A percentile compares a stretch with the other conserved stretches of the same genome.
These are phyloP conservation scores for Cerceris rybyensis DNA, from an alignment of 2,888 invertebrate genomes.

Conservation along the genomic window DNA sequence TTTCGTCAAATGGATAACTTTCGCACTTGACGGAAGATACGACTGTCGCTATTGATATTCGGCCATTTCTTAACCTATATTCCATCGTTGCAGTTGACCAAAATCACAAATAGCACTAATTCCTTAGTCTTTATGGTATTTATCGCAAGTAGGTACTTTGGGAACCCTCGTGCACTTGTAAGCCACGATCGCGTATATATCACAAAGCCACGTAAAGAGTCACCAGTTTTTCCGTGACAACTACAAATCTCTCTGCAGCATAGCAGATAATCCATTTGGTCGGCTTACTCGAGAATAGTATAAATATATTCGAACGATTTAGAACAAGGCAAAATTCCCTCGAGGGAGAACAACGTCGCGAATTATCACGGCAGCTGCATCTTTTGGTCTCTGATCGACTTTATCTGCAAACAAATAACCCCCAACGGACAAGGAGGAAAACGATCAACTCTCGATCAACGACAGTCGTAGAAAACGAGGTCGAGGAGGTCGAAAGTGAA, in stretches of 20 bases:
- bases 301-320: background rate
- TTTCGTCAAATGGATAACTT: conserved; percentile 5
- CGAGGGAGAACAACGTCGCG: background rate
- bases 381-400: conserved; percentile 16
- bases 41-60: background rate
- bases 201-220: too few species aligned
- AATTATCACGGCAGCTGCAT: background rate
- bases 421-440: conserved; percentile 26
- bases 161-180: too few species aligned
- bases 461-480: conserved; percentile 18
- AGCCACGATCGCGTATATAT: too few species aligned
- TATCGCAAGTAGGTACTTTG: too few species aligned
- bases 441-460: conserved; percentile 3
- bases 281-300: background rate
- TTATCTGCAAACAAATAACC: conserved; percentile 27
- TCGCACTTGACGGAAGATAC: conserved; percentile 9
- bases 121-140: too few species aligned
- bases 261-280: background rate
- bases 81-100: background rate
- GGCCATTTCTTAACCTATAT: background rate
- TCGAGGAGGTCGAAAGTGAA: conserved; percentile 52
- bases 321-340: background rate
- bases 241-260: background rate
- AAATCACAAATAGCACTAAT: too few species aligned
- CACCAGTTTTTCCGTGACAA: too few species aligned